These are phyloP conservation scores for Palythoa grandiflora DNA, from an alignment of 92 coral and sea anemone genomes.

Conservation along the genomic window DNA sequence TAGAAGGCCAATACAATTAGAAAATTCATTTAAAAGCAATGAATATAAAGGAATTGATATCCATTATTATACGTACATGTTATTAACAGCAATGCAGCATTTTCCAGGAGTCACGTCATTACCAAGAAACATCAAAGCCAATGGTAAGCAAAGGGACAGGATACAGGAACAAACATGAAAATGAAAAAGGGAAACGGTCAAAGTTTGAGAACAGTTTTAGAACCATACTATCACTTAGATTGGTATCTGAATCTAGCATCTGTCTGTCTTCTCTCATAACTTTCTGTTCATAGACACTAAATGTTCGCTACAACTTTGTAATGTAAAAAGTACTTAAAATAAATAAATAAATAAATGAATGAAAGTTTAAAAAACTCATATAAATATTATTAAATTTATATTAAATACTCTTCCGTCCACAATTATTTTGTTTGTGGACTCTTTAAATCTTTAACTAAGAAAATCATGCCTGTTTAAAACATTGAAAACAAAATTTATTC, in stretches of 20 bases:
- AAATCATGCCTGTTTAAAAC: too few species aligned
- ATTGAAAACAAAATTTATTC: too few species aligned
- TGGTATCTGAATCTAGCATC: neutral
- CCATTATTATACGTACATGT: slow-evolving; percentile 27
- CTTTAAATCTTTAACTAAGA: too few species aligned
- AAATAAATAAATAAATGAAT: too few species aligned
- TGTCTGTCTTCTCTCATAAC: too few species aligned
- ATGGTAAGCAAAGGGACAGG: neutral
- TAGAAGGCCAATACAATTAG: slow-evolving; percentile 46
- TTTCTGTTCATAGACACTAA: too few species aligned
- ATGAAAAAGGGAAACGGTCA: neutral
- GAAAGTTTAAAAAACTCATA: too few species aligned
- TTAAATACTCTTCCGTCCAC: too few species aligned
- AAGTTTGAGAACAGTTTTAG: neutral
- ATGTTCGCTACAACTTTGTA: too few species aligned
- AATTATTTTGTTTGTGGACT: too few species aligned
- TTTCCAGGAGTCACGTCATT: neutral
- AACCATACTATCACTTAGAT: neutral
- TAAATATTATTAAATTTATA: too few species aligned
- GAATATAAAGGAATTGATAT: neutral
- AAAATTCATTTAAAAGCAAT: neutral
- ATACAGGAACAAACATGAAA: slow-evolving; percentile 9
- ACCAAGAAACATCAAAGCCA: neutral
- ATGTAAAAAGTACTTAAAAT: too few species aligned
- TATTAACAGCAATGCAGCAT: neutral